Evolutionary conservation across 2,113 vertebrate species (phyloP).

Genomic region (Mionectes macconnelli): DNA sequence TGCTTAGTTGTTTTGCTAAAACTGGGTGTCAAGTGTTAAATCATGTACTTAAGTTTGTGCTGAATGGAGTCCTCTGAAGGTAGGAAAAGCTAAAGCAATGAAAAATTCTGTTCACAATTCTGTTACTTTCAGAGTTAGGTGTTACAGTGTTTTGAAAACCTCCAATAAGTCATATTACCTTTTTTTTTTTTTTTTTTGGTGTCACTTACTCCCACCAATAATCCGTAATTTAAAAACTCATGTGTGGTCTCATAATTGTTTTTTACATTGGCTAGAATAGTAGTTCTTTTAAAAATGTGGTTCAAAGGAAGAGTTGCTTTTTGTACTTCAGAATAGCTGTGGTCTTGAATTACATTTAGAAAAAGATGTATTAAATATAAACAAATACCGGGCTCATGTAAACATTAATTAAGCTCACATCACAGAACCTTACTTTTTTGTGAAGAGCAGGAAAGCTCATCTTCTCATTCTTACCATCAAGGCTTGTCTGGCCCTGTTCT

Average conservation of each 20-base stretch:
- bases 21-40: background rate
- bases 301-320: background rate
- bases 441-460: background rate
- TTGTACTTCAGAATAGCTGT: background rate
- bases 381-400: background rate
- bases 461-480: background rate
- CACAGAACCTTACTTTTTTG: background rate
- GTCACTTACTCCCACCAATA: background rate
- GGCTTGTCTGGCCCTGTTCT: background rate
- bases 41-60: background rate
- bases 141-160: background rate
- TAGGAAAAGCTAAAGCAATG: background rate
- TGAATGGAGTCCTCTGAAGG: background rate
- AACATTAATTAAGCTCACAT: background rate
- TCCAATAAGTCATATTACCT: background rate
- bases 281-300: background rate
- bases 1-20: background rate
- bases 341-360: conserved; percentile 18
- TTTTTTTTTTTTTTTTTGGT: no score
- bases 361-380: conserved; percentile 13
- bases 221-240: background rate
- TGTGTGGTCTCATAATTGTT: background rate
- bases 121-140: background rate
- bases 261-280: background rate
- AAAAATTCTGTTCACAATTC: background rate